These are phyloP conservation scores for Galagoides demidoff DNA, from an alignment of 2,797 vertebrate species.

Conservation along the genomic window DNA sequence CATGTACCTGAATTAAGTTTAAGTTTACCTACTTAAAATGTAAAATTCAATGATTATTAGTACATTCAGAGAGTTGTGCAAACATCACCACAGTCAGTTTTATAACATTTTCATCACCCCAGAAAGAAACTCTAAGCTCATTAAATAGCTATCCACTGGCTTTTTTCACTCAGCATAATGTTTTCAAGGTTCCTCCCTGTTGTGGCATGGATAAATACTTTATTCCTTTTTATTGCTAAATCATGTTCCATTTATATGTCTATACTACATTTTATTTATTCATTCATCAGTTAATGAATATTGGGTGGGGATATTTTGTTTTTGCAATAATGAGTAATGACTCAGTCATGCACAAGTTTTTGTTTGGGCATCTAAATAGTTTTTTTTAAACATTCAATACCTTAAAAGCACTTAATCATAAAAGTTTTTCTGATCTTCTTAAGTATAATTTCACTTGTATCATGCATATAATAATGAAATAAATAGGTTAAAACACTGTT, in stretches of 20 bases:
- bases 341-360: constrained; percentile 11
- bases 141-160: not conserved
- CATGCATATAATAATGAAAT: constrained; percentile 3
- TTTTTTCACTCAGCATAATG: constrained; percentile 22
- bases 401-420: constrained; percentile 18
- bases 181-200: not conserved
- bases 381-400: constrained; percentile 35
- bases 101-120: constrained; percentile 8
- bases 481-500: constrained; percentile 37
- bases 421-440: constrained; percentile 49
- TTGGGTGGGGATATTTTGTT: constrained; percentile 4
- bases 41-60: not conserved
- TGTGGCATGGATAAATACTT: not conserved
- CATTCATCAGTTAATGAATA: not conserved
- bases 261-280: not conserved
- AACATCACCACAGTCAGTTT: not conserved
- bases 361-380: not conserved
- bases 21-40: constrained; percentile 38
- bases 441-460: constrained; percentile 57
- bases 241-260: constrained; percentile 7
- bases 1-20: not conserved
- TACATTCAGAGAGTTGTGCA: constrained; percentile 15
- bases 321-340: constrained; percentile 27
- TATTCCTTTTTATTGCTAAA: constrained; percentile 15
- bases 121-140: not conserved